Evolutionary conservation across 2,888 invertebrate species (phyloP).

Genomic region (Habroteleia sp.): DNA sequence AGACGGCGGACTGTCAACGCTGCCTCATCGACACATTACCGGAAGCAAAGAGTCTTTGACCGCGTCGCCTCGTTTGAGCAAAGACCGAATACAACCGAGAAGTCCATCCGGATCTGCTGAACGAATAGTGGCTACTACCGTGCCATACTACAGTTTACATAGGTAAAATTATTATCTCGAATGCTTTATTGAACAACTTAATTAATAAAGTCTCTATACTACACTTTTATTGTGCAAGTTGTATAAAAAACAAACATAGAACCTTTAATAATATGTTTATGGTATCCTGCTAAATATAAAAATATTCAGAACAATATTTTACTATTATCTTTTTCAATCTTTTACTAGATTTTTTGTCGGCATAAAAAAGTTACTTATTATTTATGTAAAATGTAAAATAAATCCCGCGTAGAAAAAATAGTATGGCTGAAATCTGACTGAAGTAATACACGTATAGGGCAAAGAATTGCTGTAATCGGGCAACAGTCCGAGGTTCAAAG

Average conservation of each 20-base stretch:
- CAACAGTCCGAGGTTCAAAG: no score
- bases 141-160: constrained; percentile 79
- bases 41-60: constrained; percentile 79
- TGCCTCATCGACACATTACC: constrained; percentile 76
- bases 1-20: constrained; percentile 73
- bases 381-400: no score
- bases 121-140: constrained; percentile 74
- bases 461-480: no score
- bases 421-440: no score
- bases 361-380: no score
- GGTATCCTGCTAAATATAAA: no score
- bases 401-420: no score
- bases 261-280: no score
- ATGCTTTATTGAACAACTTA: constrained; percentile 45
- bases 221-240: constrained; percentile 26
- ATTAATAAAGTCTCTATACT: constrained; percentile 14
- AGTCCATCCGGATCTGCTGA: constrained; percentile 78
- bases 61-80: constrained; percentile 75
- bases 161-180: constrained; percentile 62
- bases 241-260: constrained; percentile 14
- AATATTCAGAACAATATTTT: no score
- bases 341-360: no score
- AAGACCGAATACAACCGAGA: constrained; percentile 75
- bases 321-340: no score
- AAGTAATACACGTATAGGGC: no score